Base-by-base conservation (phyloP, 2,888 invertebrate species). In the Pseudococcus jackbeardsleyi region DNA sequence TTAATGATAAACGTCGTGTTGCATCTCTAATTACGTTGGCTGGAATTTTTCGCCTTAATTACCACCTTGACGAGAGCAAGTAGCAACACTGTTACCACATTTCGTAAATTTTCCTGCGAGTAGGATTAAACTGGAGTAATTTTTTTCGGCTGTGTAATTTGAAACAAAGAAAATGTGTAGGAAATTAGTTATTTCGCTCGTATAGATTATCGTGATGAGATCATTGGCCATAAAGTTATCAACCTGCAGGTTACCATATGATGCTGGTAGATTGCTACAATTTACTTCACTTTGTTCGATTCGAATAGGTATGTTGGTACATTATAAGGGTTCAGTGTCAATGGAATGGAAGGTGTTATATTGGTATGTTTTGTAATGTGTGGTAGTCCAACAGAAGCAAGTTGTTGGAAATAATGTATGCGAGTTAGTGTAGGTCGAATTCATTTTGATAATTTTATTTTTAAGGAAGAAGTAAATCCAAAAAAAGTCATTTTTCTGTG, bases 201-300 rank as follows among this genome's bases (percentile, higher is more conserved):
- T 33, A 72, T 33, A 72, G 33, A 33, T 72, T 72, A 72, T 72
- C 72, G 39, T 39, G 79, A 82, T 82, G 79, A 82, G 79, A 82
- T 82, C 79, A 82, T 82, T 46, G 79, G 79, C 79, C 79, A 72
- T 72, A 72, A 72, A 72, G 72, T 46, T 82, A 82, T 42, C 79
- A 82, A 33, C 79, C 42, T 46, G 79, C 46, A 82, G 17, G 46
- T 82, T 19, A 46, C 79, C 26, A 46, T 82, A 82, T 46, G 46
- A 82, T 82, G 79, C 46, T 82, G 33, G 79, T 22, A 33, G 72
- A 72, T 72, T 39, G 72, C 72, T 72, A 33, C 72, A 33, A 33
- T 72, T 72, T 72, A 39, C 46, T 19, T 82, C 33, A 42, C 19
- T 82, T 82, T 39, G 42, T 46, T 82, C 46, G n/a, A 42, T 9